These are phyloP conservation scores for Littorina saxatilis DNA, from an alignment of 1,140 invertebrate species.

Conservation along the genomic window DNA sequence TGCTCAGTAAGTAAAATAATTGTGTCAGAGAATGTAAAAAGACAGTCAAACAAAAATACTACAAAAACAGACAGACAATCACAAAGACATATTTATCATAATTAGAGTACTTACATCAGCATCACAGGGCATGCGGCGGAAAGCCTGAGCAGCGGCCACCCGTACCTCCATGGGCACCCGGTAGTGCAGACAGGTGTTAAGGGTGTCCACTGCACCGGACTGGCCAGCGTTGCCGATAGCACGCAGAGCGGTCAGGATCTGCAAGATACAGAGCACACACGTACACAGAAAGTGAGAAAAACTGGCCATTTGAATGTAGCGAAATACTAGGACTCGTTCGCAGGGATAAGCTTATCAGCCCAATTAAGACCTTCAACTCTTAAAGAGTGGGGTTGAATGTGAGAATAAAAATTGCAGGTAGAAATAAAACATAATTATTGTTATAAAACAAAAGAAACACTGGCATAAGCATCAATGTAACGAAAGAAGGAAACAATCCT, in stretches of 20 bases:
- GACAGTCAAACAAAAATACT: background rate
- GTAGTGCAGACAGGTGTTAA: conserved; percentile 82
- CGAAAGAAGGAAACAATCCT: no score
- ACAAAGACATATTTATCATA: no score
- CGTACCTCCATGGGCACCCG: conserved; percentile 83
- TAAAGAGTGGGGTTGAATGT: no score
- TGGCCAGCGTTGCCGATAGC: conserved; percentile 92
- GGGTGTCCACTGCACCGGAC: conserved; percentile 79
- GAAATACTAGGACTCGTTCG: no score
- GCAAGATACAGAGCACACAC: conserved; percentile 37
- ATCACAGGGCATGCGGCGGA: conserved; percentile 83
- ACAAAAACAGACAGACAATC: background rate
- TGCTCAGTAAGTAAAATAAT: background rate
- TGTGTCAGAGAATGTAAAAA: background rate
- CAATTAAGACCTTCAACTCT: no score
- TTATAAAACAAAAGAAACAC: no score
- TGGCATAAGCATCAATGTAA: no score
- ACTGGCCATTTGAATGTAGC: no score
- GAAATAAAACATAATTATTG: no score
- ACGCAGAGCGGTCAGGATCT: conserved; percentile 87
- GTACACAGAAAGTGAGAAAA: background rate
- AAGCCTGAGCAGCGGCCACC: conserved; percentile 87
- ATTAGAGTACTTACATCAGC: conserved; percentile 79
- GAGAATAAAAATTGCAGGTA: no score
- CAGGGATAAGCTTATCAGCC: no score